Conservation (phyloP, 1,140 invertebrate genomes). For the Meteorus sp. region DNA sequence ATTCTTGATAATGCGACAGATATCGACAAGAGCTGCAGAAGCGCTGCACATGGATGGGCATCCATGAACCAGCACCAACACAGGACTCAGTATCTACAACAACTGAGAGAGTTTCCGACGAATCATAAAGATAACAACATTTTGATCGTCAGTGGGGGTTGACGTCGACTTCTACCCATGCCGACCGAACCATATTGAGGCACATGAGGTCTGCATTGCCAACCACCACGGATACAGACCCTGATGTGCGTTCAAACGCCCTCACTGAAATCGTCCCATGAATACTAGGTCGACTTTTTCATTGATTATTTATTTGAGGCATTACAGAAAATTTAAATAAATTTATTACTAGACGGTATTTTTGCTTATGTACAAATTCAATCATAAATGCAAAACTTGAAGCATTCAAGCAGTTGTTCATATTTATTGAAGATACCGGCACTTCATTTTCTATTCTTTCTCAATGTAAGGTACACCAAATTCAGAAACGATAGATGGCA, state of each 20-base stretch:
- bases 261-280: neutral
- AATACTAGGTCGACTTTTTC: neutral
- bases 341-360: no score
- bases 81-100: slow-evolving; percentile 42
- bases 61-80: slow-evolving; percentile 56
- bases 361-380: no score
- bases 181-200: neutral
- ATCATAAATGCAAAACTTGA: no score
- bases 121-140: slow-evolving; percentile 49
- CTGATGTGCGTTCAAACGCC: slow-evolving; percentile 13
- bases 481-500: no score
- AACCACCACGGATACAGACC: slow-evolving; percentile 37
- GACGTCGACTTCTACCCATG: neutral
- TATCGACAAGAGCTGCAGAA: slow-evolving; percentile 68
- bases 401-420: no score
- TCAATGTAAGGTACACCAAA: no score
- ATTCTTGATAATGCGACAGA: slow-evolving; percentile 33
- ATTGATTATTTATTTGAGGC: no score
- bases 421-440: no score
- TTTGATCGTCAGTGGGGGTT: neutral
- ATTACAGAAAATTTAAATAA: no score
- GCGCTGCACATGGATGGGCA: slow-evolving; percentile 72
- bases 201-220: slow-evolving; percentile 28
- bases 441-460: no score
- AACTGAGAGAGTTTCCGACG: slow-evolving; percentile 50